Evolutionary conservation across 2,888 invertebrate species (phyloP).

Genomic region (Steinernema carpocapsae): DNA sequence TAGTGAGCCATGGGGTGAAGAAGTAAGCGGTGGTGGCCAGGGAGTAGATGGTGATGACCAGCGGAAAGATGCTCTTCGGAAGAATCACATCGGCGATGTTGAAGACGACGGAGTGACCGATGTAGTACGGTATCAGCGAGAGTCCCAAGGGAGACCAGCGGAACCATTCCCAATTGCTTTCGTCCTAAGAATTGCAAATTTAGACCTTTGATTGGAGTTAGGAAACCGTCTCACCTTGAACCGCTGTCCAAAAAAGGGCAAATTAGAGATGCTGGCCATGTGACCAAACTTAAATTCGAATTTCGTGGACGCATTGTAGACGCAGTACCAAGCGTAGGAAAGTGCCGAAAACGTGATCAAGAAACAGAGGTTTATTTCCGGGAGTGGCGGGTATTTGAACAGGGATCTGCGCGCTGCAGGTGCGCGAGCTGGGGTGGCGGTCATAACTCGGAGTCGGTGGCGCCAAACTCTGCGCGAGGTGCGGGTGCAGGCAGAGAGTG

Average conservation of each 20-base stretch:
- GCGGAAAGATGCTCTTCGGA: slow-evolving; percentile 47
- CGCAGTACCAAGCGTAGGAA: slow-evolving; percentile 57
- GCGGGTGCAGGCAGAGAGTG: slow-evolving; percentile 10
- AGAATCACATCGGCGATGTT: slow-evolving; percentile 56
- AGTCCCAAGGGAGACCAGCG: slow-evolving; percentile 63
- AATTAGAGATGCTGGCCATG: slow-evolving; percentile 42
- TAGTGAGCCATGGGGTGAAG: slow-evolving; percentile 57
- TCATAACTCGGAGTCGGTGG: slow-evolving; percentile 12
- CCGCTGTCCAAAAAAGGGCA: slow-evolving; percentile 53
- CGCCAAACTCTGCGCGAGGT: slow-evolving; percentile 27
- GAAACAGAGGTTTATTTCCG: slow-evolving; percentile 58
- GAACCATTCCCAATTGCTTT: slow-evolving; percentile 69
- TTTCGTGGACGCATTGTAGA: slow-evolving; percentile 49
- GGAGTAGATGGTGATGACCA: slow-evolving; percentile 44
- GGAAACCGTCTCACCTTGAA: too few species aligned
- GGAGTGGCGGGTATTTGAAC: slow-evolving; percentile 65
- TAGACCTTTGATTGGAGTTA: slow-evolving; percentile 27
- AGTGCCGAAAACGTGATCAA: slow-evolving; percentile 52
- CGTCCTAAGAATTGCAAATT: slow-evolving; percentile 61
- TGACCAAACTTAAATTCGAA: slow-evolving; percentile 54
- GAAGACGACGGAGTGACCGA: slow-evolving; percentile 62
- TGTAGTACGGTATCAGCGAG: slow-evolving; percentile 55
- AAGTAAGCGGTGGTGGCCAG: slow-evolving; percentile 52
- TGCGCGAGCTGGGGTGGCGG: slow-evolving; percentile 10
- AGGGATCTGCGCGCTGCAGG: slow-evolving; percentile 40